Base-by-base conservation (phyloP, 2,797 vertebrate species). In the Sebastes minor region DNA sequence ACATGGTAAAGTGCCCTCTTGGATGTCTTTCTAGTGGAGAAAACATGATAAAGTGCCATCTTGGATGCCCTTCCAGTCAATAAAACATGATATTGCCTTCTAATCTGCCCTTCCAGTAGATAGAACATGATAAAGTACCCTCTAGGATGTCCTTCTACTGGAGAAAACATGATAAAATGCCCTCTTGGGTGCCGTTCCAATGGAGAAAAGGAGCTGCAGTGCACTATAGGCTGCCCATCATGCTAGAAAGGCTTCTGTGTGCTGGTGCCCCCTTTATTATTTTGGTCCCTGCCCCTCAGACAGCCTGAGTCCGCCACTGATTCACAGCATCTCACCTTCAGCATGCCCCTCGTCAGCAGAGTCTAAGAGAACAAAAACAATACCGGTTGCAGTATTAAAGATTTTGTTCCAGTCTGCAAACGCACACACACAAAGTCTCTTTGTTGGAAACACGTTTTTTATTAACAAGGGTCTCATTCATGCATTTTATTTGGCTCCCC, bases 391-490 rank as follows among this genome's bases (percentile, higher is more conserved):
- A 25, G 16, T 10, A 56, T 57, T 33, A 61, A 56, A 66, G 5
- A 60, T 64, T 66, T 73, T 20, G 49, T 67, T 67, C 25, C 32
- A 59, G 28, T n/a, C 52, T 62, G 20, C 13, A 64, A 57, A 75
- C 33, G 69, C 65, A 16, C 61, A 6, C 57, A 78, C 46, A 80
- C 61, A 86, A 23, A 63, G 76, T 46, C 8, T 49, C 63, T 82
- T 52, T 86, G 42, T 82, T 69, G 60, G 38, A 61, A 81, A 27
- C 27, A 33, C 18, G 3, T 28, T 62, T 20, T 28, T 62, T 20
- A 1, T 35, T 52, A 84, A 93, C 90, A 94, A 90, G 74, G 71
- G 55, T 71, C 38, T 82, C 82, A 91, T 94, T 92, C 87, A 92
- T 85, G 60, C 59, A 35, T 76, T 78, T 76, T 22, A 28, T 67